These are phyloP conservation scores for Archips crataeganus DNA, from an alignment of 2,888 invertebrate genomes.

Conservation along the genomic window DNA sequence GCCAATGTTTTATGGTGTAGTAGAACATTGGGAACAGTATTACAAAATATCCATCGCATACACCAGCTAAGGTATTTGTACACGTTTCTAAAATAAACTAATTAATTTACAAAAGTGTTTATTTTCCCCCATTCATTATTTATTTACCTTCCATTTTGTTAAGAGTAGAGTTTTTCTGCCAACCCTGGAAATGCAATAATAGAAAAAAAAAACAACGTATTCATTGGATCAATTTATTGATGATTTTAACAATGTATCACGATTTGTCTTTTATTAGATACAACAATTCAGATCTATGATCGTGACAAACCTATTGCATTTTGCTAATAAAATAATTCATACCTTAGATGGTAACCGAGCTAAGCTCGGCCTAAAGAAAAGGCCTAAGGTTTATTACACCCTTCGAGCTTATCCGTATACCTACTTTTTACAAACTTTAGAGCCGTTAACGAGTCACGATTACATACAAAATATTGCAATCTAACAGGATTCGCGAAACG, in stretches of 20 bases:
- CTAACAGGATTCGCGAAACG: not conserved
- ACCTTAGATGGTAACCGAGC: conserved; percentile 19
- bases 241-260: conserved; percentile 78
- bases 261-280: conserved; percentile 77
- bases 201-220: conserved; percentile 32
- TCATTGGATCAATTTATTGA: conserved; percentile 69
- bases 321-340: conserved; percentile 30
- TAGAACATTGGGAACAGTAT: conserved; percentile 53
- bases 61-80: conserved; percentile 79
- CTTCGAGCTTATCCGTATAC: not conserved
- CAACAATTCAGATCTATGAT: conserved; percentile 71
- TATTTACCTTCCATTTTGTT: too few species aligned
- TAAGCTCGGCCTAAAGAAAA: conserved; percentile 3
- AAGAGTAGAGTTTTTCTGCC: too few species aligned
- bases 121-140: conserved; percentile 36
- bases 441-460: not conserved
- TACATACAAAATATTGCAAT: conserved; percentile 8
- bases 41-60: conserved; percentile 59
- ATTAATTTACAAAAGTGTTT: conserved; percentile 49
- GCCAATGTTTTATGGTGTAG: conserved; percentile 47
- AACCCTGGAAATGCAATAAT: too few species aligned
- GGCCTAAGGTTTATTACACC: not conserved
- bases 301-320: conserved; percentile 43
- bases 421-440: conserved; percentile 6
- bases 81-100: conserved; percentile 77